Percentiles rank a stretch among this genome's conserved stretches.
These are phyloP conservation scores for Proales similis DNA, from an alignment of 1,140 invertebrate species.

Conservation along the genomic window DNA sequence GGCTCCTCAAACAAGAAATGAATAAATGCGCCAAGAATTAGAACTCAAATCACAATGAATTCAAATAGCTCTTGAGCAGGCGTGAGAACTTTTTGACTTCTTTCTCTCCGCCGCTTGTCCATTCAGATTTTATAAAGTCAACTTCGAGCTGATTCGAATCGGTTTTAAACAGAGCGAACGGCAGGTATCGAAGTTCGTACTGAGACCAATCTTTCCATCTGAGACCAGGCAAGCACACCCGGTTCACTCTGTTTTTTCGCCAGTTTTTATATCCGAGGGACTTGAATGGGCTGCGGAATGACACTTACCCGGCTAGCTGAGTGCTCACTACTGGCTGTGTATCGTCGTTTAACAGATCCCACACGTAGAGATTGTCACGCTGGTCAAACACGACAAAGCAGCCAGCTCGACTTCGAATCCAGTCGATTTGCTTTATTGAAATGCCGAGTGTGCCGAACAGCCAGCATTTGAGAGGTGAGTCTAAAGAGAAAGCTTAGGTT, in stretches of 20 bases:
- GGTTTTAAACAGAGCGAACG: conserved; percentile 17
- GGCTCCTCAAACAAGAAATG: too few relatives aligned
- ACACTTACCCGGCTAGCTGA: conserved; percentile 4
- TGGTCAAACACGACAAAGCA: conserved; percentile 28
- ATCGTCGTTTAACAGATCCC: conserved; percentile 34
- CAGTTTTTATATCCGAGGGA: neutral
- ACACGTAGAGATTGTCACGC: conserved; percentile 11
- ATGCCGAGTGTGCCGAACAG: conserved; percentile 14
- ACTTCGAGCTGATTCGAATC: conserved; percentile 27
- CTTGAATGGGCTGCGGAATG: too few relatives aligned
- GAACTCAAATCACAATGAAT: neutral
- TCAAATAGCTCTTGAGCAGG: conserved; percentile 35
- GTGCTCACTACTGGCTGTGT: conserved; percentile 9
- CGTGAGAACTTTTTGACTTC: conserved; percentile 24
- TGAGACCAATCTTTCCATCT: neutral
- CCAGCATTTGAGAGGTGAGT: conserved; percentile 17
- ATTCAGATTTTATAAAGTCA: conserved; percentile 20
- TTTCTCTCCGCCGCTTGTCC: conserved; percentile 17
- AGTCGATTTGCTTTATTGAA: conserved; percentile 20
- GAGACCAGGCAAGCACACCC: neutral
- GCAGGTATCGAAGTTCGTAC: neutral
- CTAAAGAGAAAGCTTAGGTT: neutral
- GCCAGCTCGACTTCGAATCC: conserved; percentile 17
- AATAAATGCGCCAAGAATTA: too few relatives aligned
- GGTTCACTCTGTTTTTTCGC: neutral